Evolutionary conservation across 2,888 invertebrate genomes (phyloP).

Genomic region (Gisinianus flammeolus): DNA sequence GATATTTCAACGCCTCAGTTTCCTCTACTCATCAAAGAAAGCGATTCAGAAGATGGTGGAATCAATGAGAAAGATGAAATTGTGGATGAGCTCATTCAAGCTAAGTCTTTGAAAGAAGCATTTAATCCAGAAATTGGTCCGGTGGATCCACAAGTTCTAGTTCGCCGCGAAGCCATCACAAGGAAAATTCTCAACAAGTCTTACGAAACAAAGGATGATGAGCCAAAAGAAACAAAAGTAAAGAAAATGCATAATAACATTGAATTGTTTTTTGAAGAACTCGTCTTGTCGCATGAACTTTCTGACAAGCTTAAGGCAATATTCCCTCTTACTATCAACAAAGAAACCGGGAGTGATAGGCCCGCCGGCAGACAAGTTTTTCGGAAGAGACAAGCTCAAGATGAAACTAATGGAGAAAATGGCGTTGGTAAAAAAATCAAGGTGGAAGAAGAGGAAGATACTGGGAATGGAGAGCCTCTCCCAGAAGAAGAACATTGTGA

Average conservation of each 20-base stretch:
- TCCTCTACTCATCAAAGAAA: slow-evolving; percentile 43
- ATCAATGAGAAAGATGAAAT: slow-evolving; percentile 46
- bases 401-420: slow-evolving; percentile 22
- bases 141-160: slow-evolving; percentile 44
- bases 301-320: slow-evolving; percentile 16
- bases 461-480: slow-evolving; percentile 32
- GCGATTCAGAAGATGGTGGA: slow-evolving; percentile 23
- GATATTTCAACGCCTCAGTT: slow-evolving; percentile 54
- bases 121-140: slow-evolving; percentile 50
- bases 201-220: not conserved
- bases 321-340: slow-evolving; percentile 49
- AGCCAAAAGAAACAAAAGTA: not conserved
- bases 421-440: slow-evolving; percentile 48
- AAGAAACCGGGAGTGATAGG: slow-evolving; percentile 41
- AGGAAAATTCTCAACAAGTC: slow-evolving; percentile 39
- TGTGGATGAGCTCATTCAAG: slow-evolving; percentile 52
- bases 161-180: slow-evolving; percentile 38
- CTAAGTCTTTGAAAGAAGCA: slow-evolving; percentile 25
- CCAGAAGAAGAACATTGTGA: slow-evolving; percentile 10
- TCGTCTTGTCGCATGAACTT: slow-evolving; percentile 15
- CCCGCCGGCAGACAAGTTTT: slow-evolving; percentile 52
- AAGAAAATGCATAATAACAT: slow-evolving; percentile 39
- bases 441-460: not conserved
- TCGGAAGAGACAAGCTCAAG: slow-evolving; percentile 42
- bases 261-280: slow-evolving; percentile 44